Base-by-base conservation (phyloP, 2,113 vertebrate species). In the Rissa tridactyla region DNA sequence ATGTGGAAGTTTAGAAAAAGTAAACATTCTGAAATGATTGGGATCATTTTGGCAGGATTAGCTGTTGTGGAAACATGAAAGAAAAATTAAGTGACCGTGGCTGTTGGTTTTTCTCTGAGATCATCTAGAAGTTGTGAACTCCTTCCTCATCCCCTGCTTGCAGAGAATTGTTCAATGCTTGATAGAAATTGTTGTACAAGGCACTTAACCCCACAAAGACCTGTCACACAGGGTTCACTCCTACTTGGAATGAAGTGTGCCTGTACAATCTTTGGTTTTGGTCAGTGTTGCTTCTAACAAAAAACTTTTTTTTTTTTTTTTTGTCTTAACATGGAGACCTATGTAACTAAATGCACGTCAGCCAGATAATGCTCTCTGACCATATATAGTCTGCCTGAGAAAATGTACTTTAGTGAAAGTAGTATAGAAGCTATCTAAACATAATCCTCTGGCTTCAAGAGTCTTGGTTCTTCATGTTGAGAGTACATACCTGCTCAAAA, bases 351-450 rank as follows among this genome's bases (percentile, higher is more conserved):
- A 40, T 13, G 14, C 57, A 13, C 29, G 21, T 78, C 57, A 82
- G 38, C 21, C 20, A 25, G 15, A 55, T 72, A 38, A 71, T 36
- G 9, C 38, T 84, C 32, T 71, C 72, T 83, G 57, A 58, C 86
- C 93, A 68, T 92, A 68, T 84, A 83, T 91, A 84, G 83, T 51
- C 61, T 87, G 81, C 61, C 69, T 82, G n/a, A 75, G 65, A 92
- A 84, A 92, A 91, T 29, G 47, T 40, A 8, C 73, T 94, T 86
- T 9, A 44, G 18, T 83, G 47, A 34, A 91, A 88, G 62, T 58
- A 77, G 21, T 42, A 36, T 44, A 58, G 61, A 91, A 93, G 36
- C 52, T 64, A 44, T 66, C 36, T 91, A 76, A 95, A 68, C 65
- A n/a, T 79, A 94, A 96, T 78, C 51, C n/a, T 82, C 29, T 86